Conservation (phyloP, 2,113 vertebrate species). For the Forbesichthys papilliferus region DNA sequence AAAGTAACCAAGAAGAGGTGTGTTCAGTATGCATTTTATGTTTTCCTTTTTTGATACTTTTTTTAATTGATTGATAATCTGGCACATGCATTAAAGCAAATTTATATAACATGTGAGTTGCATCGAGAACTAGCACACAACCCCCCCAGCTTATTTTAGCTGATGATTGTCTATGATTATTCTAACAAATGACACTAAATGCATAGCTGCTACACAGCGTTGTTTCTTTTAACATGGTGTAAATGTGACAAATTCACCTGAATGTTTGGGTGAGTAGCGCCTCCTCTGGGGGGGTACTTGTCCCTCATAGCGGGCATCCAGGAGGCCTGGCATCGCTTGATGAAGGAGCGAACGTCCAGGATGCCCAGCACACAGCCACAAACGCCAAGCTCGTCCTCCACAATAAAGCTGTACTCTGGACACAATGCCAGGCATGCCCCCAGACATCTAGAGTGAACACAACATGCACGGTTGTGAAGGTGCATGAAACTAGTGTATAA, state of each 20-base stretch:
- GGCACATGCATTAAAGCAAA: too few species aligned
- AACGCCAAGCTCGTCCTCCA: conserved; percentile 82
- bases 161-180: too few species aligned
- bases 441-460: conserved; percentile 69
- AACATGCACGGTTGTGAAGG: neutral
- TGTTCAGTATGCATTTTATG: too few species aligned
- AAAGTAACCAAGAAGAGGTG: too few species aligned
- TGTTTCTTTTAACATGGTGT: neutral
- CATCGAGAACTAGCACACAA: too few species aligned
- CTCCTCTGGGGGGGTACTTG: conserved; percentile 72
- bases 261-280: conserved; percentile 45
- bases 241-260: conserved; percentile 58
- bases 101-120: too few species aligned
- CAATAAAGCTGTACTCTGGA: conserved; percentile 83
- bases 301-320: conserved; percentile 82
- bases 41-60: too few species aligned
- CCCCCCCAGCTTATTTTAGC: too few species aligned
- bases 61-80: too few species aligned
- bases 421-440: conserved; percentile 82
- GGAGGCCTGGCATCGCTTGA: conserved; percentile 78
- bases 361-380: conserved; percentile 81
- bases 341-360: conserved; percentile 78
- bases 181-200: too few species aligned
- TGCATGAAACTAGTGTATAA: too few species aligned
- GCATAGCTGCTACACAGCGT: too few species aligned